Evolutionary conservation across 2,797 vertebrate genomes (phyloP), one percentile per base, ranked within the genome.

Genomic region (Sebastes nivosus): DNA sequence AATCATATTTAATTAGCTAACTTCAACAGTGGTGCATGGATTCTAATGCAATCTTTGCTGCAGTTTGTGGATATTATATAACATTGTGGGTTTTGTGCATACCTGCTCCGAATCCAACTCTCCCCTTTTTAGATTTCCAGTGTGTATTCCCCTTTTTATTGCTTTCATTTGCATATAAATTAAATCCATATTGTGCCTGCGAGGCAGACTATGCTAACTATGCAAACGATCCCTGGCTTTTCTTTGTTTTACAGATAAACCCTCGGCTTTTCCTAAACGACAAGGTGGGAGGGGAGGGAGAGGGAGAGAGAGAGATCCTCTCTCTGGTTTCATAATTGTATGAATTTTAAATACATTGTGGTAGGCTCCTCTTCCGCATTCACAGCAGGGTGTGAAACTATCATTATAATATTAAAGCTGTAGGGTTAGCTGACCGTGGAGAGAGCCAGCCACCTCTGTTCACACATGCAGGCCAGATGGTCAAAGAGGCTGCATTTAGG

Each of bases 181-280:
- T 96, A 97, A 98, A 97, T 96, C 96, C 96, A 97, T 97, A 97
- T 97, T 97, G 96, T 97, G 96, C 97, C 97, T 98, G 96, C 97
- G 96, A 98, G 97, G 97, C 96, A 97, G 96, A 96, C 95, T 94
- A 77, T 94, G 96, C 95, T 96, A 96, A 96, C 96, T 96, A 96
- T 88, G 92, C 95, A 88, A 87, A 96, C 94, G 93, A 95, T 97
- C 97, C 95, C 92, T 71, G 92, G 95, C 94, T 96, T 94, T 91
- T 91, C 96, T 97, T 97, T 98, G 96, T 97, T 97, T 97, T 97
- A 97, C 94, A 96, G 95, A 96, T 96, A 97, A 96, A 96, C 95
- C 91, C 95, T 95, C 93, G 91, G 95, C 92, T 94, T 93, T 93
- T 93, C 89, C 88, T 94, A 96, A 96, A 95, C 85, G 93, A 93